Evolutionary conservation across 2,888 invertebrate genomes (phyloP).

Genomic region (Minunthozetes semirufus): DNA sequence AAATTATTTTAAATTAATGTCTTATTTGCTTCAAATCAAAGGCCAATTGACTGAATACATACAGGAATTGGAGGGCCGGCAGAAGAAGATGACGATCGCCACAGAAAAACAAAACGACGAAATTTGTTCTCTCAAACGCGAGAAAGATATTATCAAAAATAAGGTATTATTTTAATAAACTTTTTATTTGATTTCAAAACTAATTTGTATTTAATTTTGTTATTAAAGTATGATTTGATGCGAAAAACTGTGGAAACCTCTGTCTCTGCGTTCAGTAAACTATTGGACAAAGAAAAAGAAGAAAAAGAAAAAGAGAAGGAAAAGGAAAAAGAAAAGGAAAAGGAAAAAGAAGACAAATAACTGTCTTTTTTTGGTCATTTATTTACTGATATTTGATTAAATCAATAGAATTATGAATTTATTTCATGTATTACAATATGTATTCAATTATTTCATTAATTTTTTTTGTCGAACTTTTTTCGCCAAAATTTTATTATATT

Average conservation of each 20-base stretch:
- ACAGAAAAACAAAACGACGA: conserved; percentile 37
- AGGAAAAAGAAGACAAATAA: no score
- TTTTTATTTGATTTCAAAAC: neutral
- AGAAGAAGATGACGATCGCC: conserved; percentile 37
- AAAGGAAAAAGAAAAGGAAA: neutral
- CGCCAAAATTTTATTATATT: no score
- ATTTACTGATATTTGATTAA: no score
- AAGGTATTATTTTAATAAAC: conserved; percentile 22
- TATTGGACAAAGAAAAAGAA: neutral
- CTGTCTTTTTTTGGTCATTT: no score
- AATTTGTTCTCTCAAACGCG: conserved; percentile 35
- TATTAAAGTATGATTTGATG: conserved; percentile 21
- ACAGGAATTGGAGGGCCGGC: conserved; percentile 32
- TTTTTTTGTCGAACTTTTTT: no score
- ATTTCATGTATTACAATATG: neutral
- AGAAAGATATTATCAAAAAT: conserved; percentile 24
- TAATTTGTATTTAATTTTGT: neutral
- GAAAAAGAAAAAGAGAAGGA: neutral
- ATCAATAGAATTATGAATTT: no score
- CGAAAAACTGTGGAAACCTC: conserved; percentile 27
- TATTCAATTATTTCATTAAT: neutral
- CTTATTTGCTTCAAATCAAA: neutral
- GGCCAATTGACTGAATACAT: conserved; percentile 23
- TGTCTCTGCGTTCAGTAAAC: neutral
- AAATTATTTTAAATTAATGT: neutral